These are phyloP conservation scores for Takifugu ocellatus DNA, from an alignment of 2,797 vertebrate genomes.

Conservation along the genomic window DNA sequence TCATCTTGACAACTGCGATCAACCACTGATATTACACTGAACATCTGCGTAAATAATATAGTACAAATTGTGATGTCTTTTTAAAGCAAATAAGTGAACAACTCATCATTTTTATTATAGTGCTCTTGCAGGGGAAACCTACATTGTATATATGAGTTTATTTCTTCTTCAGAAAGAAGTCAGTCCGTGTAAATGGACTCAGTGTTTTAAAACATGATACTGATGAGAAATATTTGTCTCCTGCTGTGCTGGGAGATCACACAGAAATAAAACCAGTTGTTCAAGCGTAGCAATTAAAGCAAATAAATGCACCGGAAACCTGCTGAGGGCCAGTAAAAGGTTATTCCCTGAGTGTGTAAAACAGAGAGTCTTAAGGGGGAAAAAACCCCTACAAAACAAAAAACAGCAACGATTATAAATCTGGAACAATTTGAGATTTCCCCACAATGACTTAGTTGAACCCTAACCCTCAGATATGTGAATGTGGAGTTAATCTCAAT, in stretches of 20 bases:
- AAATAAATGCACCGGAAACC: constrained; percentile 18
- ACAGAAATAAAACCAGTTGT: constrained; percentile 18
- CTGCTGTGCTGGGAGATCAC: constrained; percentile 35
- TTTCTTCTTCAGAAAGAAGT: constrained; percentile 2
- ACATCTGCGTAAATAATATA: constrained; percentile 7
- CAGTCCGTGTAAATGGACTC: too few species aligned
- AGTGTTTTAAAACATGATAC: constrained; percentile 2
- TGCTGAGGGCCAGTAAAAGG: constrained; percentile 4
- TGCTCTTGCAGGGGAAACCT: not conserved
- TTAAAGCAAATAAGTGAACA: too few species aligned
- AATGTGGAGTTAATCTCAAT: too few species aligned
- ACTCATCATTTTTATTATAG: not conserved
- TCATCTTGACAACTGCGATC: constrained; percentile 47
- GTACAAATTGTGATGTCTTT: constrained; percentile 1
- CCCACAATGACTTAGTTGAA: too few species aligned
- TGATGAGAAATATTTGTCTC: constrained; percentile 19
- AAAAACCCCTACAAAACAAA: too few species aligned
- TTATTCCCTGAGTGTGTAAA: constrained; percentile 19
- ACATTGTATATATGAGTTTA: not conserved
- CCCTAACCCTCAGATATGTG: too few species aligned
- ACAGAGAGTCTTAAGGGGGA: too few species aligned
- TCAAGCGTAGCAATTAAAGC: constrained; percentile 23
- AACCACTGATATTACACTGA: constrained; percentile 35
- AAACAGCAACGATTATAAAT: too few species aligned
- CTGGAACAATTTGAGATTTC: too few species aligned